Conservation (phyloP, 1,140 invertebrate species). For the Mamestra configurata region DNA sequence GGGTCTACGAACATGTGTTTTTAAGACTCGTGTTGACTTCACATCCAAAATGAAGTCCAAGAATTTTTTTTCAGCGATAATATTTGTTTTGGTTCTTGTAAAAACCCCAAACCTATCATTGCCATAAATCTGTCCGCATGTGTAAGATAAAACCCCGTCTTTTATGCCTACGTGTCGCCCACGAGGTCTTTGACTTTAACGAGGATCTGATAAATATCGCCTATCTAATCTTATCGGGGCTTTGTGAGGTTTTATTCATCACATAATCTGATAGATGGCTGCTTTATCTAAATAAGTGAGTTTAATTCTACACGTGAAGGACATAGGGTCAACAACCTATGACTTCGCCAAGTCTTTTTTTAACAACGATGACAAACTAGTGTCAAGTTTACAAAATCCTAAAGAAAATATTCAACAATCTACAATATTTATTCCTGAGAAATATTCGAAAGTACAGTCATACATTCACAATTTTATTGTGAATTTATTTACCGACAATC, state of each 20-base stretch:
- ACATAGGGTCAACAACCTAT: constrained; percentile 20
- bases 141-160: neutral
- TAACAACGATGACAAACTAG: too few relatives aligned
- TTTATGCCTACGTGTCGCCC: neutral
- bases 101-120: constrained; percentile 17
- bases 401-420: too few relatives aligned
- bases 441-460: neutral
- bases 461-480: constrained; percentile 15
- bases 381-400: too few relatives aligned
- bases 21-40: too few relatives aligned
- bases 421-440: neutral
- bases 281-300: constrained; percentile 4
- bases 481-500: constrained; percentile 49
- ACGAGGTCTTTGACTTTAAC: constrained; percentile 23
- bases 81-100: neutral
- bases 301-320: constrained; percentile 33
- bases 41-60: too few relatives aligned
- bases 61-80: neutral
- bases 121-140: constrained; percentile 4
- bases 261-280: constrained; percentile 14
- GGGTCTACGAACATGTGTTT: neutral
- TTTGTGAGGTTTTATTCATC: constrained; percentile 30
- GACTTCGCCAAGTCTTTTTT: neutral
- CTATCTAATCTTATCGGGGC: constrained; percentile 49
- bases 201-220: constrained; percentile 16